Base-by-base conservation (phyloP, 2,797 vertebrate species). In the Enteromius thamalakanensis region DNA sequence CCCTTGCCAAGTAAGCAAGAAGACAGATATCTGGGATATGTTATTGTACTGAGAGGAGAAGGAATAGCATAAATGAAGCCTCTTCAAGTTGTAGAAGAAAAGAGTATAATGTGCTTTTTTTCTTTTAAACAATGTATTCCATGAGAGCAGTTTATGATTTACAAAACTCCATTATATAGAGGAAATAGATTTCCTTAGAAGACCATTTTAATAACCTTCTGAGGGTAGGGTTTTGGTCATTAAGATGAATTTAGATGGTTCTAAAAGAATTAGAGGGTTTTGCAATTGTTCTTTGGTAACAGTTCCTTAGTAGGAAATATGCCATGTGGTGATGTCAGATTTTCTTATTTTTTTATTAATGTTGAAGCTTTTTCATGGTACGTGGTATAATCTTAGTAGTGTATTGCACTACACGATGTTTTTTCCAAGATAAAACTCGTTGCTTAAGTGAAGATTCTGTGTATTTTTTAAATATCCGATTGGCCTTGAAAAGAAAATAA, bases 1-100 rank as follows among this genome's bases (percentile, higher is more conserved):
- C 96, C 81, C 86, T 99, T 90, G 97, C 97, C 90, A 96, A 96
- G 98, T 99, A 95, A 89, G 84, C 42, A 67, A 72, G 14, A 71
- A 69, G n/a, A 17, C 4, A n/a, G 53, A 53, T 21, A 14, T 23
- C 17, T 71, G 55, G 37, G 37, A 62, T 78, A 29, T 62, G 3
- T n/a, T 12, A 21, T 80, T 19, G 60, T 80, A 69, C 21, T 21
- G 29, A 9, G 55, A 58, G n/a, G 6, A 75, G 6, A n/a, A 8
- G 71, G 5, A 74, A n/a, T 34, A n/a, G 17, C 10, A 10, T 49
- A 53, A 51, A 53, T 3, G 10, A 74, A 74, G 29, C 26, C 42
- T 19, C 15, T 72, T 51, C 21, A 72, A 21, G 70, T 32, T 51
- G 5, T 23, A 6, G 3, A 34, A 37, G 29, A 9, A 64, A 15